Evolutionary conservation across 1,140 invertebrate genomes (phyloP), one percentile per base, ranked within the genome.

Genomic region (Drosophila subobscura): DNA sequence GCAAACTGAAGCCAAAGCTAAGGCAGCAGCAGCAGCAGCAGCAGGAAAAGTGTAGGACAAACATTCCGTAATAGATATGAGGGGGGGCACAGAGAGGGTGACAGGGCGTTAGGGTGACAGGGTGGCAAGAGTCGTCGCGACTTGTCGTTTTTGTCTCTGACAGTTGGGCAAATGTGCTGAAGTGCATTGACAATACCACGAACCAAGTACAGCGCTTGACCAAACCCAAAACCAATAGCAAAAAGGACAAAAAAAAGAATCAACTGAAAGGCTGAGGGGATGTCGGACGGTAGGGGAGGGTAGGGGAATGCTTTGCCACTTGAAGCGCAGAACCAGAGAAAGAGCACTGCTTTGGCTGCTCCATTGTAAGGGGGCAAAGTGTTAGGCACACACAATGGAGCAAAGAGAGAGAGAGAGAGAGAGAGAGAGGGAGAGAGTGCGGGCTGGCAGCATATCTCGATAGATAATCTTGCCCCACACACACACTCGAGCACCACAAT

Each of bases 111-210:
- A n/a, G n/a, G 22, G 8, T 5, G 3, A 16, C 4, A 7, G 37
- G n/a, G 46, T 12, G 33, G 10, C 25, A 52, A 54, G 61, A 66
- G 73, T 77, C 65, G 65, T 58, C 65, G 51, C 54, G 53, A 54
- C 52, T 79, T 59, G 74, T 66, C 76, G 61, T 65, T 63, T 84
- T 80, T 85, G 81, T 71, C 77, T 59, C 77, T 86, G 81, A 88
- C 81, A 86, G 81, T 79, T 86, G 81, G 33, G 73, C 67, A 86
- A 85, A 85, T 86, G 81, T 85, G 59, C 55, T 85, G 83, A 64
- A 86, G 81, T 86, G 81, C 81, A 86, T 86, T 86, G 81, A 88
- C 83, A 86, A 86, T 81, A 86, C 68, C 46, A 74, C 71, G 45
- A 42, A 33, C 46, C 72, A 60, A 72, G 61, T 57, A 72, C 71